A percentile compares a stretch with the other conserved stretches of the same genome.
These are phyloP conservation scores for Lasioglossum zephyrum DNA, from an alignment of 2,888 invertebrate genomes.

Conservation along the genomic window DNA sequence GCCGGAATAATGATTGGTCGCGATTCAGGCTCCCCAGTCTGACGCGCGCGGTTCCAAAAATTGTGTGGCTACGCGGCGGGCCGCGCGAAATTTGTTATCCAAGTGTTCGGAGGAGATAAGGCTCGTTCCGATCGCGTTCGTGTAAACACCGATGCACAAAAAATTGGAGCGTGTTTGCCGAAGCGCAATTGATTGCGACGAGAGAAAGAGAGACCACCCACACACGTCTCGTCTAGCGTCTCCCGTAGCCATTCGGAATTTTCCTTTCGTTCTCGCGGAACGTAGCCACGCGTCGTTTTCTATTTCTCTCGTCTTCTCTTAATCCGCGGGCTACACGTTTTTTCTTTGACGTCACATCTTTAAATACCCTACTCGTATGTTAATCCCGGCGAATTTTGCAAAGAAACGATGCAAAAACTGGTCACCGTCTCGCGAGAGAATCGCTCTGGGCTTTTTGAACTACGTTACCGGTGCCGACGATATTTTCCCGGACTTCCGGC, in stretches of 20 bases:
- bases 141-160: background rate
- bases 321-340: background rate
- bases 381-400: conserved; percentile 21
- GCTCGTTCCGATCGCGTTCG: conserved; percentile 1
- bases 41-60: conserved; percentile 1
- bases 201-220: background rate
- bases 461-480: conserved; percentile 37
- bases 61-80: background rate
- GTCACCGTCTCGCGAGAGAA: background rate
- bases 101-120: conserved; percentile 19
- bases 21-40: background rate
- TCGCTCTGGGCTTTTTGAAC: conserved; percentile 20
- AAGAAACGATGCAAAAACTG: conserved; percentile 5
- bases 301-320: background rate
- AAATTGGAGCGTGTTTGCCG: background rate
- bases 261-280: background rate
- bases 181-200: conserved; percentile 5
- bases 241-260: background rate
- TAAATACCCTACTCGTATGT: conserved; percentile 13
- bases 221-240: background rate
- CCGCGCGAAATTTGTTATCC: conserved; percentile 7
- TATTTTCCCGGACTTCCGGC: background rate
- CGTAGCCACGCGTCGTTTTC: background rate
- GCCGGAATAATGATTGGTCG: background rate
- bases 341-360: conserved; percentile 19